Evolutionary conservation across 2,113 vertebrate species (phyloP).

Genomic region (Poeciliopsis occidentalis): DNA sequence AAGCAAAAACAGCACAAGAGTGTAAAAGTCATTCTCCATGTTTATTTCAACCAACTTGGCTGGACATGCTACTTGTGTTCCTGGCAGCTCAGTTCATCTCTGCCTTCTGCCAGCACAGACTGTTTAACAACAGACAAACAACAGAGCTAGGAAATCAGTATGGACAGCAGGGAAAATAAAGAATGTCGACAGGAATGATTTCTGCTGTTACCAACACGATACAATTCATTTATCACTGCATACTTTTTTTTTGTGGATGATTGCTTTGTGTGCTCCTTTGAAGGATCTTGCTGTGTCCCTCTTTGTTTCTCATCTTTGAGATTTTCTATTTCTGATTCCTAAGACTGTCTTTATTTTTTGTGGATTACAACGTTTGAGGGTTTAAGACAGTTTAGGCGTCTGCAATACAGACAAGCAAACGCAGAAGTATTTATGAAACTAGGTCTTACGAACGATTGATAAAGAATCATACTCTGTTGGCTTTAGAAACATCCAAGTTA

Average conservation of each 20-base stretch:
- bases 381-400: neutral
- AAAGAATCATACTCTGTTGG: neutral
- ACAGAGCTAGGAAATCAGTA: conserved; percentile 1
- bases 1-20: neutral
- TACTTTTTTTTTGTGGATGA: neutral
- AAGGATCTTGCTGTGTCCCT: neutral
- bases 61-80: neutral
- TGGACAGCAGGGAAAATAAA: neutral
- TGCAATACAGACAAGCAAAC: neutral
- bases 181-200: neutral
- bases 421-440: neutral
- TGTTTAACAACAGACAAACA: neutral
- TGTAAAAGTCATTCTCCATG: neutral
- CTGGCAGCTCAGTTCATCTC: neutral
- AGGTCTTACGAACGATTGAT: neutral
- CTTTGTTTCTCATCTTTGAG: neutral
- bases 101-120: neutral
- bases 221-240: neutral
- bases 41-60: neutral
- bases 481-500: neutral
- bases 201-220: neutral
- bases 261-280: neutral
- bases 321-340: neutral
- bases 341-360: neutral
- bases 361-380: neutral